Base-by-base conservation (phyloP, 2,797 vertebrate genomes). In the Acipenser ruthenus region DNA sequence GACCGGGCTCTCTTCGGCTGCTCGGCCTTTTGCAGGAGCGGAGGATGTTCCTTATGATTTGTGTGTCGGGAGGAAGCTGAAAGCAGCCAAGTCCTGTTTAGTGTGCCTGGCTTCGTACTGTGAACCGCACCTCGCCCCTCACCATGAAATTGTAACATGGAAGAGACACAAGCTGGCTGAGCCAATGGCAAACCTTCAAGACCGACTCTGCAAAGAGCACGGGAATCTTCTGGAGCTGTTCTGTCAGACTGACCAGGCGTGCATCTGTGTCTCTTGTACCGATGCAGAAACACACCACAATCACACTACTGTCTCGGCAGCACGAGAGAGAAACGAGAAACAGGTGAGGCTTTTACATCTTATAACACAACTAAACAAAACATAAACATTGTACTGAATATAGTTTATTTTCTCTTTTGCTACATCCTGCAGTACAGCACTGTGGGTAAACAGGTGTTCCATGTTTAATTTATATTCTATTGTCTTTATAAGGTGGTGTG, bases 1-100 rank as follows among this genome's bases (percentile, higher is more conserved):
- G 51, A 59, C 15, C 8, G 59, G 63, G 6, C 23, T 64, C 13
- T 6, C 50, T 18, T 37, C 62, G 47, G 10, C 49, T 66, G 49
- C 7, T 10, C 15, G 55, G 2, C 6, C 8, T 53, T 66, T 62
- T n/a, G 64, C 70, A 64, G 60, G 64, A 60, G 67, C 67, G 64
- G 67, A n/a, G 60, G 70, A 72, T 67, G 70, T 72, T 60, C 58
- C 60, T 18, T 73, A 71, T 68, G 68, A 73, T 49, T 59, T 70
- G 48, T 73, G 71, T 50, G 52, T 50, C 60, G 68, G 52, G 6
- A 69, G 23, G 63, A 70, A 73, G 53, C 18, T 8, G 10, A 70
- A 67, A 59, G 71, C 71, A 10, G 63, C 69, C 1, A 67, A 65
- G 51, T 67, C 58, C 15, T 72, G 71, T 50, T 65, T 73, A 15